These are phyloP conservation scores for Oriolus oriolus DNA, from an alignment of 2,113 vertebrate species.

Conservation along the genomic window DNA sequence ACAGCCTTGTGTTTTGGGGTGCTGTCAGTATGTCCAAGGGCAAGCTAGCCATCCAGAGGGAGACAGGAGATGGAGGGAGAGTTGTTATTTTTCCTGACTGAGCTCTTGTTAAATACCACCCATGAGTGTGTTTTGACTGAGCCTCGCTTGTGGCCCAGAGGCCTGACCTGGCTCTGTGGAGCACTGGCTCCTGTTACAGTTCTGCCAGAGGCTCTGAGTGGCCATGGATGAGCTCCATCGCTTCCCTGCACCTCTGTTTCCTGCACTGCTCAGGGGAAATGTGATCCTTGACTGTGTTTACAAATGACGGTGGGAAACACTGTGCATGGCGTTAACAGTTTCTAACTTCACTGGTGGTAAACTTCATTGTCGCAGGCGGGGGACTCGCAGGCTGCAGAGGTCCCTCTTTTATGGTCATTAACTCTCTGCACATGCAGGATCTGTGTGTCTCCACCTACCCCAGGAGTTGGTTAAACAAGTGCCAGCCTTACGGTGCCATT, in stretches of 20 bases:
- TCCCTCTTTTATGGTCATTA: background rate
- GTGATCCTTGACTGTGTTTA: background rate
- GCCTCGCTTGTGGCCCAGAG: background rate
- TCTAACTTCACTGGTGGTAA: background rate
- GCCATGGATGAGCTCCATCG: accelerated
- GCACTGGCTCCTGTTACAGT: background rate
- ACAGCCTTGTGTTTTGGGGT: background rate
- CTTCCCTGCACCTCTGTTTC: background rate
- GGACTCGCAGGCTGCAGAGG: background rate
- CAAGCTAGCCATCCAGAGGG: background rate
- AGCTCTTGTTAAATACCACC: background rate
- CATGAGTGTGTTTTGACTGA: background rate
- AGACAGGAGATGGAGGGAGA: background rate
- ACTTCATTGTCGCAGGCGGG: accelerated
- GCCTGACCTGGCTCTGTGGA: background rate
- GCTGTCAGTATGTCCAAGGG: background rate
- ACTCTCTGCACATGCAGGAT: background rate
- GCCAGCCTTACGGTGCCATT: background rate
- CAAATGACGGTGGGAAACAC: background rate
- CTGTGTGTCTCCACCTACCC: background rate
- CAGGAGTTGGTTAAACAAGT: background rate
- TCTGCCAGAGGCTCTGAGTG: background rate
- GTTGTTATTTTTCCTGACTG: background rate
- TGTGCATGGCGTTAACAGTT: accelerated
- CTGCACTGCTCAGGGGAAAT: background rate